A percentile compares a stretch with the other conserved stretches of the same genome.
Conservation (phyloP, 1,140 invertebrate genomes). For the Aphaenogaster rudis region DNA sequence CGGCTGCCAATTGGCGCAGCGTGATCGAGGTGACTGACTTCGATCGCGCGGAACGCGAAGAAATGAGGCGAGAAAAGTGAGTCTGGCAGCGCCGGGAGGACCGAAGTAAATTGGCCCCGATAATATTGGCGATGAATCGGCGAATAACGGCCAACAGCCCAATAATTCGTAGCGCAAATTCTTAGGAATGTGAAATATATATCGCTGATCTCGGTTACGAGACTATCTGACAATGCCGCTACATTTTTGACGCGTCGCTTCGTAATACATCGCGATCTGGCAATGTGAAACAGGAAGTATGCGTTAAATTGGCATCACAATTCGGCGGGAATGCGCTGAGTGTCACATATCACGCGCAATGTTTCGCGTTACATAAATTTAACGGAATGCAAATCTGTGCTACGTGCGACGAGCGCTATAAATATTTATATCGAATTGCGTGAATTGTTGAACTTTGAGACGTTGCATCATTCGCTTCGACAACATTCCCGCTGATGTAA, state of each 20-base stretch:
- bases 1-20: slow-evolving; percentile 40
- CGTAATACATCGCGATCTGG: background rate
- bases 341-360: slow-evolving; percentile 2
- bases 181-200: background rate
- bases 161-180: slow-evolving; percentile 4
- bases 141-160: background rate
- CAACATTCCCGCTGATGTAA: slow-evolving; percentile 22
- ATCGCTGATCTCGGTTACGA: background rate
- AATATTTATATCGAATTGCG: slow-evolving; percentile 49
- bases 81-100: background rate
- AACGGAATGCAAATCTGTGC: background rate
- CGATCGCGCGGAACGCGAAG: slow-evolving; percentile 41
- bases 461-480: slow-evolving; percentile 10
- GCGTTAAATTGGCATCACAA: slow-evolving; percentile 6
- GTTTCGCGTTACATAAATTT: slow-evolving; percentile 29
- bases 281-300: slow-evolving; percentile 16
- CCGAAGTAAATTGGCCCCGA: slow-evolving; percentile 3
- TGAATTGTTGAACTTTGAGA: slow-evolving; percentile 33
- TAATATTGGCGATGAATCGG: background rate
- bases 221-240: background rate
- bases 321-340: slow-evolving; percentile 10
- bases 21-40: slow-evolving; percentile 54
- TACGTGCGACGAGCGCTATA: background rate
- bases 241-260: background rate
- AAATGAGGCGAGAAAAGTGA: slow-evolving; percentile 41